These are phyloP conservation scores for Psittacula echo DNA, from an alignment of 2,797 vertebrate genomes.

Conservation along the genomic window DNA sequence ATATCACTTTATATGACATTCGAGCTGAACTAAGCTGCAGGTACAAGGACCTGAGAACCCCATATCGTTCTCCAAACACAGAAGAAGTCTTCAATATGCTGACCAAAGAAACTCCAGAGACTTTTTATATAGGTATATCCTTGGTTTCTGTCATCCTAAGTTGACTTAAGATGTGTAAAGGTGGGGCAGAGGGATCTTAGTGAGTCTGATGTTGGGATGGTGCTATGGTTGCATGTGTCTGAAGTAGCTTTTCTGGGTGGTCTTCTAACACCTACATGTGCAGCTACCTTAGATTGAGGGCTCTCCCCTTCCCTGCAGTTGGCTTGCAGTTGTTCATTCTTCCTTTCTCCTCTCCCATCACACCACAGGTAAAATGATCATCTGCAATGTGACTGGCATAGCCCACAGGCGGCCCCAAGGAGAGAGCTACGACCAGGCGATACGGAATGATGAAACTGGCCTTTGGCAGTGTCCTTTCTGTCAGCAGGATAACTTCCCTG, in stretches of 20 bases:
- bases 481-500: constrained; percentile 98
- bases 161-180: background rate
- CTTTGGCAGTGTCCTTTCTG: constrained; percentile 99
- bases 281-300: background rate
- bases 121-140: constrained; percentile 94
- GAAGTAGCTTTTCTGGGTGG: background rate
- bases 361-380: constrained; percentile 91
- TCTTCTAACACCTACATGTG: background rate
- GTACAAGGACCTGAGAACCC: constrained; percentile 95
- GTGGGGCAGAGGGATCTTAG: background rate
- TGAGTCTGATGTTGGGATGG: accelerated
- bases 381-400: constrained; percentile 94
- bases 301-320: background rate
- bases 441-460: constrained; percentile 93
- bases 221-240: background rate
- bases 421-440: constrained; percentile 98
- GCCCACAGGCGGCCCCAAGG: constrained; percentile 97
- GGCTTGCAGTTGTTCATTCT: background rate
- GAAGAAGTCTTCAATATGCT: constrained; percentile 98
- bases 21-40: constrained; percentile 97
- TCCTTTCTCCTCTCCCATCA: background rate
- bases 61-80: constrained; percentile 93
- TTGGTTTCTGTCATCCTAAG: background rate
- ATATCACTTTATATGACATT: constrained; percentile 98
- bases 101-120: constrained; percentile 98